A percentile compares a stretch with the other conserved stretches of the same genome.
Evolutionary conservation across 2,888 invertebrate species (phyloP).

Genomic region (Hololepta plana): DNA sequence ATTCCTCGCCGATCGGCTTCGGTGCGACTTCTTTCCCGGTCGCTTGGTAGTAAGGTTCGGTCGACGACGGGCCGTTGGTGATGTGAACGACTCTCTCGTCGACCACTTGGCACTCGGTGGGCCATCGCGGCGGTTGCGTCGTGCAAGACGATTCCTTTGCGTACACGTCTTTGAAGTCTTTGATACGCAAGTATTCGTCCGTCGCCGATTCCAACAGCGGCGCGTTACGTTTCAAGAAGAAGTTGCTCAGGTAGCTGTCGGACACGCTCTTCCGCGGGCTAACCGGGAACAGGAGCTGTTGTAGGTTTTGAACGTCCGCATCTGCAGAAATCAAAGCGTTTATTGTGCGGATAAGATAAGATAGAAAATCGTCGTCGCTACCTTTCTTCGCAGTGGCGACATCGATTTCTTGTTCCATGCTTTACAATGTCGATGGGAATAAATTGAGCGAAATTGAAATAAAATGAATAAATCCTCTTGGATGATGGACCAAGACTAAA

Average conservation of each 20-base stretch:
- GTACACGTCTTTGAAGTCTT: slow-evolving; percentile 49
- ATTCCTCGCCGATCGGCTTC: slow-evolving; percentile 72
- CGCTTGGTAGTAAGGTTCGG: slow-evolving; percentile 65
- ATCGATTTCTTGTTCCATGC: too few relatives aligned
- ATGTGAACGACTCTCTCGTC: slow-evolving; percentile 67
- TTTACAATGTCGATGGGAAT: too few relatives aligned
- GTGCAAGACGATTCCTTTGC: slow-evolving; percentile 25
- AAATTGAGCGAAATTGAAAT: too few relatives aligned
- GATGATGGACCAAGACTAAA: too few relatives aligned
- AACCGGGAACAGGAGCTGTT: slow-evolving; percentile 45
- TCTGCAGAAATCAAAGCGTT: too few relatives aligned
- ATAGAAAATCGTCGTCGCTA: too few relatives aligned
- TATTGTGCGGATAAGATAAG: too few relatives aligned
- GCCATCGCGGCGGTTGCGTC: slow-evolving; percentile 71
- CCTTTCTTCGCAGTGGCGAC: too few relatives aligned
- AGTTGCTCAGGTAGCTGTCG: slow-evolving; percentile 44
- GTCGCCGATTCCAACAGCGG: too few relatives aligned
- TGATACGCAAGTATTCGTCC: slow-evolving; percentile 50
- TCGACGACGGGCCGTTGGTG: slow-evolving; percentile 46
- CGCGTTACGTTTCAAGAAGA: slow-evolving; percentile 50
- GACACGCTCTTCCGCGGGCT: slow-evolving; percentile 17
- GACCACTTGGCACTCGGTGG: slow-evolving; percentile 78
- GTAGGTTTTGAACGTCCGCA: slow-evolving; percentile 46
- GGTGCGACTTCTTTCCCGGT: slow-evolving; percentile 67
- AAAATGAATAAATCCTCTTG: too few relatives aligned